Conservation (phyloP, 2,113 vertebrate genomes). For the Corythaeola cristata region DNA sequence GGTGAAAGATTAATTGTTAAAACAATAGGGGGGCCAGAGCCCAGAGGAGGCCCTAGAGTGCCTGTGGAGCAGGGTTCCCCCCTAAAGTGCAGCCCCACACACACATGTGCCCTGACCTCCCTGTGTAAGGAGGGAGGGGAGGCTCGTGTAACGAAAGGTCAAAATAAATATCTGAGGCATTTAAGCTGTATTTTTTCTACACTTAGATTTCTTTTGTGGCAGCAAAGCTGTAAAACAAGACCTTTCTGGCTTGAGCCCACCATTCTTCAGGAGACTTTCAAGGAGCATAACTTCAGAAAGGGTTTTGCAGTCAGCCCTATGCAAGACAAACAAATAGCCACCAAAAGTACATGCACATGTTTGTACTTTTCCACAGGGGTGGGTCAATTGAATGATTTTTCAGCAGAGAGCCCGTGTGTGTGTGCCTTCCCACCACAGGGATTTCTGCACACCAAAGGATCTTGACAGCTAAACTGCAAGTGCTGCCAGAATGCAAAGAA, state of each 20-base stretch:
- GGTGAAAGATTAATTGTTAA: slow-evolving; percentile 40
- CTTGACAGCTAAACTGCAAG: neutral
- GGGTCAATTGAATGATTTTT: neutral
- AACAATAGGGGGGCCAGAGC: neutral
- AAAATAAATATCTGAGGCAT: slow-evolving; percentile 42
- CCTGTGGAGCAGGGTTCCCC: neutral
- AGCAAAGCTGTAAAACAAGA: neutral
- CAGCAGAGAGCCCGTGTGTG: neutral
- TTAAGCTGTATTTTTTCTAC: slow-evolving; percentile 5
- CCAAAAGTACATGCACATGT: neutral
- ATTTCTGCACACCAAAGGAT: neutral
- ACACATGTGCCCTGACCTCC: neutral
- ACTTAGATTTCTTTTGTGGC: neutral
- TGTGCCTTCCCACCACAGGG: neutral
- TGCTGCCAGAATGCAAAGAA: neutral
- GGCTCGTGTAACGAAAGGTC: neutral
- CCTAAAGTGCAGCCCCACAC: neutral
- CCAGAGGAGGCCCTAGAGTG: neutral
- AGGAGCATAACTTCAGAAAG: neutral
- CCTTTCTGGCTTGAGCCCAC: neutral
- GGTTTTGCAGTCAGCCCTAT: neutral
- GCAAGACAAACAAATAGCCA: slow-evolving; percentile 2
- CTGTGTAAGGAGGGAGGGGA: neutral
- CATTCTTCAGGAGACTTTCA: neutral
- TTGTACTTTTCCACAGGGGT: neutral